Percentiles rank a stretch among this genome's conserved stretches.
Evolutionary conservation across 2,113 vertebrate genomes (phyloP).

Genomic region (Vanacampus margaritifer): DNA sequence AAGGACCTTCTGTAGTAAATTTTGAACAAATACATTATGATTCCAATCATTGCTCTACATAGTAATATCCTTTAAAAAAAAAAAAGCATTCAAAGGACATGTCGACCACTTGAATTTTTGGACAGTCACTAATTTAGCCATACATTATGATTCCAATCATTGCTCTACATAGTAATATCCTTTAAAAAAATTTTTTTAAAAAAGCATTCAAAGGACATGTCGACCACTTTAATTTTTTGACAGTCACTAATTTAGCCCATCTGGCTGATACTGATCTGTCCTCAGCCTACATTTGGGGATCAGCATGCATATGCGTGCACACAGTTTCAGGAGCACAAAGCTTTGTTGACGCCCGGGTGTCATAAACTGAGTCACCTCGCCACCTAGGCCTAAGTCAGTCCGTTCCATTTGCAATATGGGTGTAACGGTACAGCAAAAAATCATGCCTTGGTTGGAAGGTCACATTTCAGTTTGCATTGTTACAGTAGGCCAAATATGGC

Average conservation of each 20-base stretch:
- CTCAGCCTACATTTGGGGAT: conserved; percentile 30
- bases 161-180: not conserved
- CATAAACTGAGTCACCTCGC: conserved; percentile 31
- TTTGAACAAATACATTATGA: too few relatives aligned
- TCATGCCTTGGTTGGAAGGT: too few relatives aligned
- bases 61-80: too few relatives aligned
- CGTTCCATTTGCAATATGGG: conserved; percentile 43
- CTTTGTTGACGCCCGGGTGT: conserved; percentile 42
- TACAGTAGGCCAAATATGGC: not conserved
- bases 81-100: not conserved
- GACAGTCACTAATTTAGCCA: conserved; percentile 26
- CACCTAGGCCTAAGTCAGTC: conserved; percentile 47
- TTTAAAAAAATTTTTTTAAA: too few relatives aligned
- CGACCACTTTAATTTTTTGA: not conserved
- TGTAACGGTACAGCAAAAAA: too few relatives aligned
- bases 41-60: not conserved
- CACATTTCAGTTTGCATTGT: too few relatives aligned
- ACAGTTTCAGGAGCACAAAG: conserved; percentile 19
- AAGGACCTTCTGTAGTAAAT: too few relatives aligned
- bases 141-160: too few relatives aligned
- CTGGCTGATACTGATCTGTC: conserved; percentile 32
- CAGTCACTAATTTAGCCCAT: conserved; percentile 34
- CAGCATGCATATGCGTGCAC: conserved; percentile 6
- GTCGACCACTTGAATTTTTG: not conserved
- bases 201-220: not conserved